These are phyloP conservation scores for Spheniscus humboldti DNA, from an alignment of 2,797 vertebrate genomes.

Conservation along the genomic window DNA sequence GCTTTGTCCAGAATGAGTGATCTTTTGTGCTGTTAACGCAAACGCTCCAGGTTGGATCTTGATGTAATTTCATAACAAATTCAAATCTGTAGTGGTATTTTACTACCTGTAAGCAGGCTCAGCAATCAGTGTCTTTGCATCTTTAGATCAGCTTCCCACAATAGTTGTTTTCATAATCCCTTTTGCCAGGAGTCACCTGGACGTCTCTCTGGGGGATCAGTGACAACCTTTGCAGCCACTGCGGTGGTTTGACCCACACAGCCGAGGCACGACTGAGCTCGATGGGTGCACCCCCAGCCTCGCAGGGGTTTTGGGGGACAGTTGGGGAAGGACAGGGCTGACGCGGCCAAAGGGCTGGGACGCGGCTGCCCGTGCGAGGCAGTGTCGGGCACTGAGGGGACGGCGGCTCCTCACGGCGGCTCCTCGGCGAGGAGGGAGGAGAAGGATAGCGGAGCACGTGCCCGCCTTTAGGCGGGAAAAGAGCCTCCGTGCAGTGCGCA, in stretches of 20 bases:
- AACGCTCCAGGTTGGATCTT: background rate
- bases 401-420: background rate
- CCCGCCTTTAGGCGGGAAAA: background rate
- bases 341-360: fast-evolving
- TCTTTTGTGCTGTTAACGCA: background rate
- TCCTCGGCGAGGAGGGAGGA: fast-evolving
- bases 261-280: background rate
- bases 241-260: fast-evolving
- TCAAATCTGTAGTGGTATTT: background rate
- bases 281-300: no score
- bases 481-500: background rate
- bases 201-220: fast-evolving
- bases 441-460: fast-evolving
- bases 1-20: background rate
- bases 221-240: fast-evolving
- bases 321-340: no score
- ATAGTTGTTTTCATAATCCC: background rate
- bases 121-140: background rate
- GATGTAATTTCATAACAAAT: background rate
- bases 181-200: background rate
- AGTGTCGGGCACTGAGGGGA: fast-evolving
- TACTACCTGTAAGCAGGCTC: background rate
- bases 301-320: no score
- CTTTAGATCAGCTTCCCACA: background rate
- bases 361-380: fast-evolving